Percentiles rank a stretch among this genome's conserved stretches.
These are phyloP conservation scores for Pentamera pediparva DNA, from an alignment of 53 echinoderm and acorn worm species.

Conservation along the genomic window DNA sequence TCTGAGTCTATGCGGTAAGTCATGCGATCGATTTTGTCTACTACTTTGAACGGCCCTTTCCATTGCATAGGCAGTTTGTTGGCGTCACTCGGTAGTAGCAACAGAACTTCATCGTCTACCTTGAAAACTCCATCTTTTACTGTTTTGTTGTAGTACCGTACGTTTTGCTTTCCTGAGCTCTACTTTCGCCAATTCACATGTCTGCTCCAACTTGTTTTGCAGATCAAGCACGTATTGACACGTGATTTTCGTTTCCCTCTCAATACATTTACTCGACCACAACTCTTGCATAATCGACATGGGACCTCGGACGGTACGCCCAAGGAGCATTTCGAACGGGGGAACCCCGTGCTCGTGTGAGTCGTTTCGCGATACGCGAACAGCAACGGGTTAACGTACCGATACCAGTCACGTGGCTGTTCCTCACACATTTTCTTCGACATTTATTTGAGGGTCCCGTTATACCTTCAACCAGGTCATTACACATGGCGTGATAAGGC, in stretches of 20 bases:
- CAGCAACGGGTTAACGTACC: neutral
- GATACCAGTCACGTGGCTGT: neutral
- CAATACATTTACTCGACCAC: neutral
- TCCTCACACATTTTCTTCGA: neutral
- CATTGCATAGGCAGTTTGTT: neutral
- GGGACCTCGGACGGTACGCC: neutral
- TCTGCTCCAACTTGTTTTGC: neutral
- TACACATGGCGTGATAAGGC: slow-evolving; percentile 26
- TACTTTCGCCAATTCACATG: neutral
- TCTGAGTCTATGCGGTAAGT: neutral
- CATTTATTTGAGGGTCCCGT: slow-evolving; percentile 29
- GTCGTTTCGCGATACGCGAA: neutral
- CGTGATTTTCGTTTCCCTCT: neutral
- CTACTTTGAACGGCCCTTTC: neutral
- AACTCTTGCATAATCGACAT: neutral
- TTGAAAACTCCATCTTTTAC: neutral
- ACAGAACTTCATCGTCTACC: neutral
- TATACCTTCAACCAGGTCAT: no score
- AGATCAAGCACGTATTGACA: neutral
- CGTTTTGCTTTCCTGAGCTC: neutral
- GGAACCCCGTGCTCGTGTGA: neutral
- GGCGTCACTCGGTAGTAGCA: neutral
- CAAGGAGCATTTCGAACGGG: neutral
- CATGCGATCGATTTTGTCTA: neutral
- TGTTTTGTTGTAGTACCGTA: neutral